These are phyloP conservation scores for Antheraea pernyi DNA, from an alignment of 1,140 invertebrate genomes.

Conservation along the genomic window DNA sequence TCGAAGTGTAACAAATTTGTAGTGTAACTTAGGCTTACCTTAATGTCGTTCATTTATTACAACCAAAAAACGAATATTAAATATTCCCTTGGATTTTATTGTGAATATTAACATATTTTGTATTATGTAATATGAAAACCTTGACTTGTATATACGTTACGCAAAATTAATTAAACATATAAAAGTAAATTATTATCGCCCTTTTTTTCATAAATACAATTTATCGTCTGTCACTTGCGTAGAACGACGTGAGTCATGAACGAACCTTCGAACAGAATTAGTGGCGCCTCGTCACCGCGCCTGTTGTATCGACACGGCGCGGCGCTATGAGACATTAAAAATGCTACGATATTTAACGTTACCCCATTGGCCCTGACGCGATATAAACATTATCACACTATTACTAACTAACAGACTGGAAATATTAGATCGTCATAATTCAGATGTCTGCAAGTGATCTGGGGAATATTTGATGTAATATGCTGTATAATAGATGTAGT, in stretches of 20 bases:
- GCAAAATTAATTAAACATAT: not conserved
- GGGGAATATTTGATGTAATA: too few species aligned
- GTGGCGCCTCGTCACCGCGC: conserved; percentile 23
- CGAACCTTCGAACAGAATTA: conserved; percentile 33
- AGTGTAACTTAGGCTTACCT: too few species aligned
- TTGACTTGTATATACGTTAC: not conserved
- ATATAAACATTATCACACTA: conserved; percentile 32
- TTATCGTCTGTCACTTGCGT: not conserved
- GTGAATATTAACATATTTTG: too few species aligned
- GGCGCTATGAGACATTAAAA: conserved; percentile 49
- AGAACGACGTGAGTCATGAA: conserved; percentile 15
- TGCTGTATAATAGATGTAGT: too few species aligned
- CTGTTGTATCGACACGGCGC: conserved; percentile 35
- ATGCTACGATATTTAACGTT: conserved; percentile 31
- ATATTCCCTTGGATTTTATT: too few species aligned
- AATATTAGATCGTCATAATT: not conserved
- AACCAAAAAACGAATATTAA: too few species aligned
- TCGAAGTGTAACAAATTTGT: too few species aligned
- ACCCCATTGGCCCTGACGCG: conserved; percentile 11
- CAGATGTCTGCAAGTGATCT: too few species aligned
- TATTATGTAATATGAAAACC: not conserved
- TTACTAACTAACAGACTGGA: conserved; percentile 17
- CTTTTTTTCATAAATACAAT: not conserved
- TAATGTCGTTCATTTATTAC: not conserved
- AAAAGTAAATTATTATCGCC: not conserved